Evolutionary conservation across 2,888 invertebrate species (phyloP).

Genomic region (Diplazon laetatorius): DNA sequence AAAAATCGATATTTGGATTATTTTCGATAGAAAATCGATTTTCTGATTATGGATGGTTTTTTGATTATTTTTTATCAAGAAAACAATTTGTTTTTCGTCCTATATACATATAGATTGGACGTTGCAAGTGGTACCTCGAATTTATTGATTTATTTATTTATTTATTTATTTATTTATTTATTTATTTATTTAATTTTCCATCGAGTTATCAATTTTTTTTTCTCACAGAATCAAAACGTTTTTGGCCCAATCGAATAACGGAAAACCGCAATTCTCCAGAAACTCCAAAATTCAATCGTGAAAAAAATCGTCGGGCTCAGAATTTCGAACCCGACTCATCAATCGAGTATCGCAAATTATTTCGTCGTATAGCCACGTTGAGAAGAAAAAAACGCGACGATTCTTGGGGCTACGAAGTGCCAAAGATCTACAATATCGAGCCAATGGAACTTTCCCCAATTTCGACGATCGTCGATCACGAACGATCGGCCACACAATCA

Average conservation of each 20-base stretch:
- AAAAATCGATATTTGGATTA: too few relatives aligned
- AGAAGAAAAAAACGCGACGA: conserved; percentile 70
- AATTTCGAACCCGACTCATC: conserved; percentile 31
- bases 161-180: too few relatives aligned
- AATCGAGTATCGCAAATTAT: conserved; percentile 58
- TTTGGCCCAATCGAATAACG: not conserved
- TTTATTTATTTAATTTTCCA: not conserved
- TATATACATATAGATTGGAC: too few relatives aligned
- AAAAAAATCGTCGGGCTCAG: not conserved
- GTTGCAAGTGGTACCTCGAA: too few relatives aligned
- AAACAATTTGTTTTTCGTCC: too few relatives aligned
- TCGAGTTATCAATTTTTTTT: too few relatives aligned
- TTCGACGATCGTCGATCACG: conserved; percentile 8
- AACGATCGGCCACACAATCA: not conserved
- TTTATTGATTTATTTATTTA: too few relatives aligned
- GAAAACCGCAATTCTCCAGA: not conserved
- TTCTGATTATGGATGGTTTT: too few relatives aligned
- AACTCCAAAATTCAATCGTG: not conserved
- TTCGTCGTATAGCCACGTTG: conserved; percentile 58
- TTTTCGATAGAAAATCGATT: too few relatives aligned
- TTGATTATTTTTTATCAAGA: too few relatives aligned
- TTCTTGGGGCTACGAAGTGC: conserved; percentile 68
- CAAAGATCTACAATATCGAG: conserved; percentile 66
- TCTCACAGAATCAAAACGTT: too few relatives aligned
- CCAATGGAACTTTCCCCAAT: conserved; percentile 55